Conservation (phyloP, 1,140 invertebrate genomes). For the Meloidogyne floridensis region DNA sequence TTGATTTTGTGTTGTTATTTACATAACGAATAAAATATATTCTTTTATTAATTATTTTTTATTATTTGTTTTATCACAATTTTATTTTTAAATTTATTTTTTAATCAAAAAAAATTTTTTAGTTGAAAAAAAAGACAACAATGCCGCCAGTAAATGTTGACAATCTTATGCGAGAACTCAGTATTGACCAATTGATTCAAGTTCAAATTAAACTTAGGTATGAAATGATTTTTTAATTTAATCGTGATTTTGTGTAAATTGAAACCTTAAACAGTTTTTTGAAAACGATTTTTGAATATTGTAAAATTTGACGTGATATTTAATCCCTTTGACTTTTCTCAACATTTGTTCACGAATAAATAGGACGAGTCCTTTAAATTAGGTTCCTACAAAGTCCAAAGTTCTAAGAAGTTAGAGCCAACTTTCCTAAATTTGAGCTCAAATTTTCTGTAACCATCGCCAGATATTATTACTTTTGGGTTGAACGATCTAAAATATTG, state of each 20-base stretch:
- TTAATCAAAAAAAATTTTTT: not conserved
- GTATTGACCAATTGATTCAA: slow-evolving; percentile 59
- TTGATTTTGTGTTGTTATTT: slow-evolving; percentile 4
- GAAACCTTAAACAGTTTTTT: slow-evolving; percentile 20
- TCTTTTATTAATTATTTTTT: too few relatives aligned
- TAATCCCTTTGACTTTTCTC: too few relatives aligned
- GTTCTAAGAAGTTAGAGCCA: too few relatives aligned
- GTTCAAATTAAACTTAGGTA: slow-evolving; percentile 46
- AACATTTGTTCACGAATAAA: too few relatives aligned
- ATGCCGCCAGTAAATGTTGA: slow-evolving; percentile 56
- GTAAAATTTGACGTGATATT: too few relatives aligned
- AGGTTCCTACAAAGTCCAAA: too few relatives aligned
- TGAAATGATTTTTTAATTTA: slow-evolving; percentile 13
- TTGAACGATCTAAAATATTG: too few relatives aligned
- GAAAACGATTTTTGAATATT: not conserved
- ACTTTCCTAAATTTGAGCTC: too few relatives aligned
- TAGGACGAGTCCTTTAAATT: too few relatives aligned
- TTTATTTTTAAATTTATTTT: not conserved
- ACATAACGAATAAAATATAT: not conserved
- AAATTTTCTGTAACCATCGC: too few relatives aligned
- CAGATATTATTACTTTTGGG: too few relatives aligned
- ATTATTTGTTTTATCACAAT: not conserved
- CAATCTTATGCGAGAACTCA: slow-evolving; percentile 59
- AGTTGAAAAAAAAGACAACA: not conserved
- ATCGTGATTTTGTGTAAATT: not conserved